Evolutionary conservation across 1,140 invertebrate genomes (phyloP).

Genomic region (Camponotus pennsylvanicus): DNA sequence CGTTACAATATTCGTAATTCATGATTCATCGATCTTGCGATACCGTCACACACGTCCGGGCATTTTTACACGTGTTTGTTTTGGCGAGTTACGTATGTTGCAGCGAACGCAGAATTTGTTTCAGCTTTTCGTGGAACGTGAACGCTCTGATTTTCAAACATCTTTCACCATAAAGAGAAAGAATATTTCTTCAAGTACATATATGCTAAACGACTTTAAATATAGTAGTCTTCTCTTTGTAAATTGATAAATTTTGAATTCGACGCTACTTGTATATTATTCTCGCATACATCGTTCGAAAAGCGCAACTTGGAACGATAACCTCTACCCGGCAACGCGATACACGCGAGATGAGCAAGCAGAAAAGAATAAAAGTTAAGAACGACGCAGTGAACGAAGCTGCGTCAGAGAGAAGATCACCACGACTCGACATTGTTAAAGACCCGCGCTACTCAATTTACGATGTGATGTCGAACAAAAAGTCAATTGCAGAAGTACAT

Average conservation of each 20-base stretch:
- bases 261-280: neutral
- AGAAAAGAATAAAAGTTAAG: conserved; percentile 29
- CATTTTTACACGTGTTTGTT: conserved; percentile 31
- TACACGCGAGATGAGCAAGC: neutral
- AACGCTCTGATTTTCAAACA: neutral
- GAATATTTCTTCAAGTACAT: neutral
- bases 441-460: conserved; percentile 6
- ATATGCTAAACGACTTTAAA: neutral
- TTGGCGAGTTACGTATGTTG: neutral
- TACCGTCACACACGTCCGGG: conserved; percentile 41
- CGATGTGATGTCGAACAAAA: conserved; percentile 16
- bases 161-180: neutral
- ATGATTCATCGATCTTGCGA: conserved; percentile 71
- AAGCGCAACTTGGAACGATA: conserved; percentile 24
- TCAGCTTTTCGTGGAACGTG: neutral
- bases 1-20: conserved; percentile 71
- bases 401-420: conserved; percentile 27
- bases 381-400: neutral
- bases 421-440: neutral
- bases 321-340: conserved; percentile 3
- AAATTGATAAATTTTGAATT: conserved; percentile 1
- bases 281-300: neutral
- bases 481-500: conserved; percentile 4
- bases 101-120: neutral
- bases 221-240: neutral